Evolutionary conservation across 2,888 invertebrate species (phyloP), one percentile per base, ranked within the genome.

Genomic region (Griposia aprilina): DNA sequence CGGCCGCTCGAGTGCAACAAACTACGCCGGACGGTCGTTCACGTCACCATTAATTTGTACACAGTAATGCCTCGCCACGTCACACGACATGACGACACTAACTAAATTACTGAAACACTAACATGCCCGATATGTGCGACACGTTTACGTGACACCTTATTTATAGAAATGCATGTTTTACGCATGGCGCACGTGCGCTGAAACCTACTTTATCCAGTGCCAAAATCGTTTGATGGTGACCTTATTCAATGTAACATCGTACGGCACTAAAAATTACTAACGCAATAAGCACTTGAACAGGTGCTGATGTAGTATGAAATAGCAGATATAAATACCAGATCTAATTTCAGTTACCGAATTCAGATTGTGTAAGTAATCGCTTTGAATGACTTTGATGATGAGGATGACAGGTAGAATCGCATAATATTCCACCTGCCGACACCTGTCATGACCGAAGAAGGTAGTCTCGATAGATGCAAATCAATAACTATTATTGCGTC

Each of bases 401-500:
- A 60, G 75, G 60, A 76, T 83, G 77, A 80, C 72, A 72, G 66
- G 69, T 82, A 70, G 67, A 74, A 81, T 77, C 63, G 67, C 76
- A 81, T 73, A 68, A 78, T 77, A 83, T 71, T 81, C 82, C 62
- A 85, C 60, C 66, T 75, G 88, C 77, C 68, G 65, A 81, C 91
- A 93, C 90, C 92, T 92, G 91, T 89, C 87, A 83, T 48, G 60
- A 74, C 91, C 91, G 84, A 89, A 92, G 90, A 94, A 88, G 93
- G 94, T 79, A 79, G 82, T 78, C 74, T 80, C 74, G 85, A 92
- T 91, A 87, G 90, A 94, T 93, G 93, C 93, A 93, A 93, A 94
- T 94, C 93, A 92, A 93, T 93, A 92, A 92, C 89, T 88, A 90
- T 77, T 83, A 90, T 95, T 95, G 93, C 94, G 92, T 95, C 95